Base-by-base conservation (phyloP, 1,140 invertebrate species). In the Drosophila subpulchrella region DNA sequence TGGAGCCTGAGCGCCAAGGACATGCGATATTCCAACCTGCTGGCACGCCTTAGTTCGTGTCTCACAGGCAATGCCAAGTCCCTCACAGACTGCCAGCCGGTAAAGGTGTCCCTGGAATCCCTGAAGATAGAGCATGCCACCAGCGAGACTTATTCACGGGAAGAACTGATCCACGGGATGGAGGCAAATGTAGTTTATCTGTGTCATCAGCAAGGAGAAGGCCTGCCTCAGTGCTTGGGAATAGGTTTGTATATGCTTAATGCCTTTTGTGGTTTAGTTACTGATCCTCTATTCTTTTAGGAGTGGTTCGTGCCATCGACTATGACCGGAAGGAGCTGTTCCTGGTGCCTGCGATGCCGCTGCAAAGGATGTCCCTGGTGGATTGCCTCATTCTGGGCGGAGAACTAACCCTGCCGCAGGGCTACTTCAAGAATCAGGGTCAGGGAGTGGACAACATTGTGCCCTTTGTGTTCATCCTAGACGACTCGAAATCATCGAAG, bases 171-270 rank as follows among this genome's bases (percentile, higher is more conserved):
- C 11, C 46, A 67, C 2, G 74, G 88, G 3, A 59, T 91, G 32
- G 91, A 92, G 44, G 91, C 76, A 3, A 92, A 92, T 76, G 24
- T 92, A 36, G 91, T 92, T 17, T 91, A 89, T 66, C 51, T 92
- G 12, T 48, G 46, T 7, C 42, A 30, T 30, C 36, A 56, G 3
- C 36, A 56, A 2, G 50, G 20, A 17, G 57, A 13, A 27, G 48
- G 46, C 1, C 17, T 51, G n/a, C 32, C 79, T 2, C 56, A 85
- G 54, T 92, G 92, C 38, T 65, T 83, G 17, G 92, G 91, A 20
- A 78, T 92, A 34, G 92, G 91, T 92, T 61, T 72, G 65, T 17
- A n/a, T 24, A 3, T 13, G 12, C 12, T 1, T 3, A 36, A 0
- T 6, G 5, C 11, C 8, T 38, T n/a, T 39, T 38, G 5, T 15